These are phyloP conservation scores for Mycetomoellerius zeteki DNA, from an alignment of 1,140 invertebrate species.

Conservation along the genomic window DNA sequence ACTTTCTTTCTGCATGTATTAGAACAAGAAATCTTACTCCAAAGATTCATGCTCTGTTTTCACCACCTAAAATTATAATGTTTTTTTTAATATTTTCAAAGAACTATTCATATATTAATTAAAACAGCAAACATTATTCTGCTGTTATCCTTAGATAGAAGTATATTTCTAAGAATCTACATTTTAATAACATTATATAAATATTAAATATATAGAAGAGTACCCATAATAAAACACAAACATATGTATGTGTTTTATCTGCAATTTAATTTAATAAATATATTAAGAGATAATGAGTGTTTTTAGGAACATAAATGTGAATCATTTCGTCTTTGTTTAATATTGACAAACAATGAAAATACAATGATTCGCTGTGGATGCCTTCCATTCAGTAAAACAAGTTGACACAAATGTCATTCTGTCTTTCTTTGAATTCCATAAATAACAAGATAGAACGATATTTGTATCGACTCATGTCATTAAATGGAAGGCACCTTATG, in stretches of 20 bases:
- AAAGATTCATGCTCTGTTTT: not conserved
- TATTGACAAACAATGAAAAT: too few relatives aligned
- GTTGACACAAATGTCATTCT: too few relatives aligned
- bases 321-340: too few relatives aligned
- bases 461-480: too few relatives aligned
- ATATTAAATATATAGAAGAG: not conserved
- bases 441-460: too few relatives aligned
- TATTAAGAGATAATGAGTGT: not conserved
- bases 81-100: not conserved
- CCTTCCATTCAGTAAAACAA: too few relatives aligned
- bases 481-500: too few relatives aligned
- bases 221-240: too few relatives aligned
- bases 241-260: too few relatives aligned
- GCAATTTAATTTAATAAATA: not conserved
- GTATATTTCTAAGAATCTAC: not conserved
- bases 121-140: not conserved
- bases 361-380: too few relatives aligned
- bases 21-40: not conserved
- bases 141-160: conserved; percentile 2
- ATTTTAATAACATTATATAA: not conserved
- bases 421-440: too few relatives aligned
- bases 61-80: conserved; percentile 17
- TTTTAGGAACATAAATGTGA: too few relatives aligned
- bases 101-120: not conserved
- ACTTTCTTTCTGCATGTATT: not conserved